Conservation (phyloP, 2,797 vertebrate species). For the Otolemur crassicaudatus region DNA sequence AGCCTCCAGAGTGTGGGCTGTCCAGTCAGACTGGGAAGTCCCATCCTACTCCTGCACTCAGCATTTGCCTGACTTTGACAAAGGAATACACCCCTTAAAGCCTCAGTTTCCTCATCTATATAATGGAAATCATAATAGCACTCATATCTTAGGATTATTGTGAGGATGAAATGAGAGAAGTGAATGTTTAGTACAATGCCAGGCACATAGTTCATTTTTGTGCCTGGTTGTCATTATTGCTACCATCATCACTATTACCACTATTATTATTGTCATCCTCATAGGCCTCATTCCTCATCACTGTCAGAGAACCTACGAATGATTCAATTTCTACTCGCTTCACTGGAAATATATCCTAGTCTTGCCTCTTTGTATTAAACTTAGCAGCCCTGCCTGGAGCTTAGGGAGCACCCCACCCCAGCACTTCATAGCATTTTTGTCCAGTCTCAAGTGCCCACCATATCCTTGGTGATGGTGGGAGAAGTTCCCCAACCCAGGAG, state of each 20-base stretch:
- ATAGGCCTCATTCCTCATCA: background rate
- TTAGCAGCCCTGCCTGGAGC: background rate
- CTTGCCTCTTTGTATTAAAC: background rate
- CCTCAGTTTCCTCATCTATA: background rate
- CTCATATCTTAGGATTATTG: background rate
- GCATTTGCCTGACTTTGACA: background rate
- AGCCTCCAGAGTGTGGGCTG: accelerated
- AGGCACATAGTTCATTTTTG: accelerated
- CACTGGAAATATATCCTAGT: background rate
- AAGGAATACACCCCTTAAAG: background rate
- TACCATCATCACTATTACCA: too few species aligned
- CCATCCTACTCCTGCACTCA: background rate
- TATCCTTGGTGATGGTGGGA: background rate
- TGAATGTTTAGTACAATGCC: background rate
- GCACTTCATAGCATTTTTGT: background rate
- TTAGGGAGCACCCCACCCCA: background rate
- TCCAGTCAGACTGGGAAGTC: background rate
- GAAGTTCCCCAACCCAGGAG: background rate
- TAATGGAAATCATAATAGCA: background rate
- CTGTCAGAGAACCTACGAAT: background rate
- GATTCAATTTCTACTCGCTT: background rate
- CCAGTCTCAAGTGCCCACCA: background rate
- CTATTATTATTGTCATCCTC: background rate
- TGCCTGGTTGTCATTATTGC: too few species aligned
- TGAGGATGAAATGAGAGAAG: background rate